Conservation (phyloP, 1,140 invertebrate species). For the Brachionus asplanchnoidis region DNA sequence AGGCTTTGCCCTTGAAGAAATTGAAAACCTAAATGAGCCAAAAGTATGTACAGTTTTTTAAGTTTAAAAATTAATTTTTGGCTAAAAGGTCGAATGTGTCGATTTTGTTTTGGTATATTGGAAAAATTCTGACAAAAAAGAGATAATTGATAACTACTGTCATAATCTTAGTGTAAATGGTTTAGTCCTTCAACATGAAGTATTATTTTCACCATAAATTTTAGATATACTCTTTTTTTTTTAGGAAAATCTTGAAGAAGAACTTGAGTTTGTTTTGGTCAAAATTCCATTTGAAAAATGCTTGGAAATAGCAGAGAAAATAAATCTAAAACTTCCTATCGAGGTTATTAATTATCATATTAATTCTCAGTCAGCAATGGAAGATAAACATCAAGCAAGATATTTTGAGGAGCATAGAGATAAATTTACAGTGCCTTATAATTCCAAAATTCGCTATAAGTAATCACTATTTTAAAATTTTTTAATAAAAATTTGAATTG, state of each 20-base stretch:
- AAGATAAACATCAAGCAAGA: neutral
- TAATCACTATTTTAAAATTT: neutral
- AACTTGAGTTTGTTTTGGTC: neutral
- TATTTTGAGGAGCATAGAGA: neutral
- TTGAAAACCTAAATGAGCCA: neutral
- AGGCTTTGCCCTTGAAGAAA: neutral
- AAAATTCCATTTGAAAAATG: slow-evolving; percentile 13
- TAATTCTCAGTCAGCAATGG: neutral
- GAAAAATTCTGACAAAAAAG: neutral
- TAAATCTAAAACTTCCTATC: slow-evolving; percentile 22
- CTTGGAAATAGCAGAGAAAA: slow-evolving; percentile 23
- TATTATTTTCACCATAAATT: neutral
- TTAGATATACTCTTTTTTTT: neutral
- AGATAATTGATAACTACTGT: neutral
- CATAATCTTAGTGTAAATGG: neutral
- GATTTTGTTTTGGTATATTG: slow-evolving; percentile 12
- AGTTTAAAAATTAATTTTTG: too few species aligned
- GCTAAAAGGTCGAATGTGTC: neutral
- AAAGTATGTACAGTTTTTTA: neutral
- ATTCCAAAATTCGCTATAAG: slow-evolving; percentile 1
- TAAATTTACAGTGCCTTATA: slow-evolving; percentile 16
- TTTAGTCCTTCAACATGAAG: neutral
- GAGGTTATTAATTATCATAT: neutral
- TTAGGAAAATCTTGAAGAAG: neutral
- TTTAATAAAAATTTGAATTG: neutral